phyloP scores from a whole-genome alignment of 2,888 invertebrate species.

The Cerastis rubricosa region DNA sequence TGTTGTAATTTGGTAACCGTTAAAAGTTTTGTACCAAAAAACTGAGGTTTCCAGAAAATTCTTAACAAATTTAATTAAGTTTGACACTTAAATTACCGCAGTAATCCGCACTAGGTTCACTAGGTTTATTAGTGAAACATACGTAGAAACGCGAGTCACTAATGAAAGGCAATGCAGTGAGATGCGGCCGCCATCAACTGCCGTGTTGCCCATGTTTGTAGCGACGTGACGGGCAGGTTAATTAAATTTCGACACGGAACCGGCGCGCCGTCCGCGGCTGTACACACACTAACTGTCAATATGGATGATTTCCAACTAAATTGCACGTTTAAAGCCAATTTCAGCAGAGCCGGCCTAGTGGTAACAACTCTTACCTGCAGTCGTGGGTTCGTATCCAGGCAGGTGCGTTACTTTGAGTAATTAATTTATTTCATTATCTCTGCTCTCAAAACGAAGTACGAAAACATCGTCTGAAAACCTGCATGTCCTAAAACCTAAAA shows the following conservation, averaged over 20 bases:
- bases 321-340: constrained; percentile 18
- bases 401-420: neutral
- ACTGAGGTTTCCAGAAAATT: neutral
- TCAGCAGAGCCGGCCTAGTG: neutral
- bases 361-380: neutral
- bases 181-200: constrained; percentile 60
- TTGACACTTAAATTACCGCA: constrained; percentile 28
- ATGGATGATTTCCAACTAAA: constrained; percentile 54
- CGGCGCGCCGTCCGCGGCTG: constrained; percentile 59
- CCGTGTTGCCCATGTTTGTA: constrained; percentile 68
- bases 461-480: neutral
- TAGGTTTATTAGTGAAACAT: constrained; percentile 61
- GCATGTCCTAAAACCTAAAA: neutral
- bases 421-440: neutral
- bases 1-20: neutral
- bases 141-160: constrained; percentile 66
- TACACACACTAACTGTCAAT: constrained; percentile 46
- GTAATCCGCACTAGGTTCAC: constrained; percentile 50
- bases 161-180: constrained; percentile 77
- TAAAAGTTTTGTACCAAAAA: neutral
- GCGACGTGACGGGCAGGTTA: constrained; percentile 70
- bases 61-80: constrained; percentile 40
- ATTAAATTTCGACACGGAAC: constrained; percentile 81
- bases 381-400: neutral
- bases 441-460: neutral